Base-by-base conservation (phyloP, 2,797 vertebrate species). In the Takifugu rubripes region DNA sequence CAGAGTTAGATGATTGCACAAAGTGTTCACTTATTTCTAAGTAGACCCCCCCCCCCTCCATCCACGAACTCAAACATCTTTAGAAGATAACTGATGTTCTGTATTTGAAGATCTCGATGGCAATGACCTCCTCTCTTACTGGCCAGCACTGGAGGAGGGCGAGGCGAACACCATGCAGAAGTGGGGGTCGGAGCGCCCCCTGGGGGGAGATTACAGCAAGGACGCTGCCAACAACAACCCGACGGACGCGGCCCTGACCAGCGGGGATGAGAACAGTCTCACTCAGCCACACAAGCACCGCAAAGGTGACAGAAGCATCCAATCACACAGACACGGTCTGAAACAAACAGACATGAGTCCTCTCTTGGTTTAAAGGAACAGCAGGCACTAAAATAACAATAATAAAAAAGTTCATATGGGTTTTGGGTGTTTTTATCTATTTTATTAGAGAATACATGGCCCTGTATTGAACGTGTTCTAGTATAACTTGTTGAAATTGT, bases 171-270 rank as follows among this genome's bases (percentile, higher is more conserved):
- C 92, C n/a, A 87, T 98, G 75, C 96, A 99, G 90, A 97, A 98
- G 73, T 99, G 97, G 96, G 96, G 96, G 68, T 98, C 97, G 0
- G 97, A 99, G 82, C 90, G 97, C 77, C 96, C 94, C 67, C 91
- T 99, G 74, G 96, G 96, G 40, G 91, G 90, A 0, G 96, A 98
- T 78, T 87, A 94, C 87, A 96, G 86, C 84, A 98, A 97, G 84
- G 97, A 99, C 0, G 92, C 95, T 0, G 94, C 96, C 67, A 98
- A 98, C 86, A 98, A 98, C 83, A 98, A 98, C 90, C 96, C 95
- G 79, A 77, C 88, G 0, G 97, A 99, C 14, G 84, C 92, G 53
- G 92, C 93, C n/a, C 89, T 97, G 82, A 98, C 96, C 73, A 99
- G 97, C 0, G 96, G 97, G n/a, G 97, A 99, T 0, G 97, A 99